Conservation (phyloP, 2,888 invertebrate genomes). For the Lampropteryx suffumata region DNA sequence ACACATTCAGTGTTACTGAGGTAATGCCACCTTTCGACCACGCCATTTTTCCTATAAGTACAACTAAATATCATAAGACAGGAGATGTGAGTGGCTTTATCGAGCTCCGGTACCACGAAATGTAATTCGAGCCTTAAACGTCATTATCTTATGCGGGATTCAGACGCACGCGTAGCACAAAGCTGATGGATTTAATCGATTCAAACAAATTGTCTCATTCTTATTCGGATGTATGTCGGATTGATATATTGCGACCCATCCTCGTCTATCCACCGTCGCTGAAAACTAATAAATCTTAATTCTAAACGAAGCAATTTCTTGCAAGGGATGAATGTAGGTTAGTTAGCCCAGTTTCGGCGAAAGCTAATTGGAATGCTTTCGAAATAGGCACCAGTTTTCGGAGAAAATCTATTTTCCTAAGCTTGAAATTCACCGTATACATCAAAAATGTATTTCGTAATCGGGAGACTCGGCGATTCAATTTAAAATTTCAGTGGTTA, state of each 20-base stretch:
- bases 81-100: background rate
- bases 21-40: too few relatives aligned
- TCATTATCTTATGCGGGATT: conserved; percentile 6
- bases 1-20: too few relatives aligned
- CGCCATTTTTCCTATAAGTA: too few relatives aligned
- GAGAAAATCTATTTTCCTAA: conserved; percentile 20
- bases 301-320: conserved; percentile 23
- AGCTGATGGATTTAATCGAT: conserved; percentile 19
- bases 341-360: conserved; percentile 21
- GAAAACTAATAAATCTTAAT: conserved; percentile 30
- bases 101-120: conserved; percentile 1
- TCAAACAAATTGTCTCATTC: conserved; percentile 27
- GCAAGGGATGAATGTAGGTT: conserved; percentile 21
- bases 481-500: conserved; percentile 11
- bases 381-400: conserved; percentile 15
- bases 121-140: conserved; percentile 4
- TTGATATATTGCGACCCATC: conserved; percentile 29
- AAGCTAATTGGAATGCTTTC: conserved; percentile 24
- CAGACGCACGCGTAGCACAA: conserved; percentile 7
- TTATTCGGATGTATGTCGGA: conserved; percentile 29
- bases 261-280: conserved; percentile 21
- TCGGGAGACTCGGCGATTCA: background rate
- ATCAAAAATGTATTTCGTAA: conserved; percentile 16
- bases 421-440: conserved; percentile 10
- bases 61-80: background rate